Conservation (phyloP, 2,888 invertebrate genomes). For the Micoletzkya japonica region DNA sequence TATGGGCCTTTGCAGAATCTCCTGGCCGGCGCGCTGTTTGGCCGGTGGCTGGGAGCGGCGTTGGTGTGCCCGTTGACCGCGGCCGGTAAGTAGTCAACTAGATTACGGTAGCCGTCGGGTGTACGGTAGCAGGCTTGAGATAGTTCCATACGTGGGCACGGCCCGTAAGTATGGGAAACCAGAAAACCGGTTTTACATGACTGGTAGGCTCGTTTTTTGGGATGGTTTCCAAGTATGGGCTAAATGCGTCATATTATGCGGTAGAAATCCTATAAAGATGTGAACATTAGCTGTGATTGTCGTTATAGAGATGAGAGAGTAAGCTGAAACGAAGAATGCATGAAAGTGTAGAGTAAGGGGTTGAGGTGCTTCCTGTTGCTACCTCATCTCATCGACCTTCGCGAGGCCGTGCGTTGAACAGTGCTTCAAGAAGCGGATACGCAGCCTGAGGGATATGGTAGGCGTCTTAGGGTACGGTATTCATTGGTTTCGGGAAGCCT, state of each 20-base stretch:
- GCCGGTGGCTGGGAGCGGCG: conserved; percentile 35
- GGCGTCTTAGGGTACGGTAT: background rate
- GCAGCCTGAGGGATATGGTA: conserved; percentile 32
- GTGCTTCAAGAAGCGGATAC: conserved; percentile 32
- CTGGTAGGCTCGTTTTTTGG: too few relatives aligned
- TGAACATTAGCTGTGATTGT: too few relatives aligned
- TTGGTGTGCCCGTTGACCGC: conserved; percentile 39
- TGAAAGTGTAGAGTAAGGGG: background rate
- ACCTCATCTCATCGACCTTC: conserved; percentile 15
- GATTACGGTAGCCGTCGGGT: background rate
- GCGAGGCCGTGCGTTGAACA: conserved; percentile 39
- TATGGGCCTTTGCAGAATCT: conserved; percentile 36
- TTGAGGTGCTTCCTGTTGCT: conserved; percentile 25
- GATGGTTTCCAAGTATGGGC: too few relatives aligned
- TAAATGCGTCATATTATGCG: too few relatives aligned
- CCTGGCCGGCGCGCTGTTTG: conserved; percentile 47
- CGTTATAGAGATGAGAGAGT: too few relatives aligned
- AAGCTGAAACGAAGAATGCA: background rate
- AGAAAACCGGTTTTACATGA: too few relatives aligned
- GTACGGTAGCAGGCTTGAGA: too few relatives aligned
- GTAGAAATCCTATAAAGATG: too few relatives aligned
- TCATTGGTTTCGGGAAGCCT: too few relatives aligned
- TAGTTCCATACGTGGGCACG: too few relatives aligned
- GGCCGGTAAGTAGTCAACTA: conserved; percentile 29
- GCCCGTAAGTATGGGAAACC: too few relatives aligned